Evolutionary conservation across 2,888 invertebrate genomes (phyloP).

Genomic region (Acanthacorydalis orientalis): DNA sequence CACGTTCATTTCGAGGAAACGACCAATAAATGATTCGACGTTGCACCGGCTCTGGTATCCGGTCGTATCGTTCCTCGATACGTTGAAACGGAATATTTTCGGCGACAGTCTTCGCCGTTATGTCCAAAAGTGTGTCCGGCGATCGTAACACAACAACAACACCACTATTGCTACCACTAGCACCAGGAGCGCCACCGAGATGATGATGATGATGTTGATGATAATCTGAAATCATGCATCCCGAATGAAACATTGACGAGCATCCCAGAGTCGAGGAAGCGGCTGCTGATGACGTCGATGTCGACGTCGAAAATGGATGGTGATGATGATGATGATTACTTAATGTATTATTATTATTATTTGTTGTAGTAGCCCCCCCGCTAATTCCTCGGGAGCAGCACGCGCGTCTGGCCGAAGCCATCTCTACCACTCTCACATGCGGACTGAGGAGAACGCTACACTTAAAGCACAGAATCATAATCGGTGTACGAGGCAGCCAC

Average conservation of each 20-base stretch:
- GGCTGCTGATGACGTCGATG: not conserved
- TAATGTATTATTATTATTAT: conserved; percentile 1
- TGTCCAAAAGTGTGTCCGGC: conserved; percentile 64
- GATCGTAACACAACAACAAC: conserved; percentile 24
- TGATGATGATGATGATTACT: not conserved
- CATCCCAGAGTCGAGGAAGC: not conserved
- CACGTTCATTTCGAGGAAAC: conserved; percentile 72
- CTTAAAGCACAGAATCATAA: no score
- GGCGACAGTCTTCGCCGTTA: conserved; percentile 69
- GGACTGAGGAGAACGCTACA: not conserved
- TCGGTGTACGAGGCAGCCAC: no score
- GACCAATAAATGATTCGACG: conserved; percentile 78
- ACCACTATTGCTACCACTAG: conserved; percentile 7
- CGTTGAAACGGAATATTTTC: conserved; percentile 73
- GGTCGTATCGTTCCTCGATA: conserved; percentile 72
- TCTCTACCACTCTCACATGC: conserved; percentile 3
- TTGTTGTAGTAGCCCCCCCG: conserved; percentile 15
- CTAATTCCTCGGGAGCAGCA: conserved; percentile 23
- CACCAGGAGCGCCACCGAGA: conserved; percentile 8
- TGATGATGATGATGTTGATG: conserved; percentile 4
- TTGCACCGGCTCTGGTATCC: conserved; percentile 80
- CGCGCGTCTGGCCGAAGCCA: conserved; percentile 21
- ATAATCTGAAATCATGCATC: not conserved
- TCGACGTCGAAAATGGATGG: not conserved
- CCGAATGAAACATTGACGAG: not conserved